Base-by-base conservation (phyloP, 1,140 invertebrate species). In the Whitmania pigra region DNA sequence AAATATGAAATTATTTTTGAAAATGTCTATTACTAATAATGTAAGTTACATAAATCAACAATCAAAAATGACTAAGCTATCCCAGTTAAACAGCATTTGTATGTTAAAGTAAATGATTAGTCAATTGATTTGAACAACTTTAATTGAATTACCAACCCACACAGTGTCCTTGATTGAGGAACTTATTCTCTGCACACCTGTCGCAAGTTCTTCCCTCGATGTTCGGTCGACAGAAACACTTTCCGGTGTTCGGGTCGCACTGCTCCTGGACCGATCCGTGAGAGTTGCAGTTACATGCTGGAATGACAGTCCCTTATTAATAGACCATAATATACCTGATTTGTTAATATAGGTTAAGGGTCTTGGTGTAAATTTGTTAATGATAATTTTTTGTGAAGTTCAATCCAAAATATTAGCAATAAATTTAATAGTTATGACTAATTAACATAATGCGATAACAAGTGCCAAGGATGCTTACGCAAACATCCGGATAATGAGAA, bases 141-240 rank as follows among this genome's bases (percentile, higher is more conserved):
- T 7, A 68, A 40, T 11, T 9, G 22, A 53, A 25, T 4, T 9
- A 36, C n/a, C 20, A 74, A 77, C 69, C 76, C 80, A 80, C 80
- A 22, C 81, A 74, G 77, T 81, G 82, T 6, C 82, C 82, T 11
- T 80, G 75, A 68, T 81, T 77, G 77, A 82, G 81, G 74, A 78
- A 82, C 73, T 80, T 82, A 75, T 83, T 83, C 57, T 89, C 86
- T 78, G 88, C 87, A 81, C 95, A 98, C 43, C 84, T 78, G 78
- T 91, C 87, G 80, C 95, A 98, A 75, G 89, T 87, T 67, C 86
- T 85, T 4, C 94, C 94, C 15, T 86, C 82, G 15, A 89, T 89
- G 80, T 92, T 90, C 76, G 91, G 88, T 83, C 92, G 92, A 83
- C 93, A 97, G 15, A 87, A 87, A 82, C 94, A 97, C 75, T 89